Evolutionary conservation across 2,888 invertebrate genomes (phyloP).

Genomic region (Dasypolia templi): DNA sequence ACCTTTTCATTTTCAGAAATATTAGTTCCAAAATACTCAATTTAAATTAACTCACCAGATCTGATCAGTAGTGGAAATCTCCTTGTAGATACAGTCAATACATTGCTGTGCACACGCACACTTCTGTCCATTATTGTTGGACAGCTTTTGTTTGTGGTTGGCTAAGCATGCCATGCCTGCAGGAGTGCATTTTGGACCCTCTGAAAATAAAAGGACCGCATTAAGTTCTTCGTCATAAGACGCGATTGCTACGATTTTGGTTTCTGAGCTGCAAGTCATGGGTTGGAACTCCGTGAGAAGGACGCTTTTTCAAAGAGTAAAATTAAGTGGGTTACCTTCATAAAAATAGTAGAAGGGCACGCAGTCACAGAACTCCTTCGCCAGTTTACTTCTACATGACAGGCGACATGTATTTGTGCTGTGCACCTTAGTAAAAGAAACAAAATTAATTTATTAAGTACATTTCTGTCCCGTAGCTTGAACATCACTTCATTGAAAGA

Average conservation of each 20-base stretch:
- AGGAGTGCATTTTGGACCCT: conserved; percentile 86
- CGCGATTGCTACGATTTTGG: no score
- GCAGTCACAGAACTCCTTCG: conserved; percentile 90
- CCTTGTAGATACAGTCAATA: conserved; percentile 78
- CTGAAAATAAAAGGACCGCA: conserved; percentile 66
- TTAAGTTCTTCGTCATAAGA: no score
- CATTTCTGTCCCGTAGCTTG: not conserved
- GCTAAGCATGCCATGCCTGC: conserved; percentile 90
- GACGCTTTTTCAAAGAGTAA: no score
- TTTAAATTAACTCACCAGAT: conserved; percentile 68
- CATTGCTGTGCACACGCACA: conserved; percentile 83
- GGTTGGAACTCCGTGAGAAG: no score
- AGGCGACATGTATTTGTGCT: conserved; percentile 90
- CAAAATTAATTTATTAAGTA: not conserved
- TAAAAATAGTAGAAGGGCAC: conserved; percentile 91
- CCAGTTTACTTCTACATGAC: conserved; percentile 88
- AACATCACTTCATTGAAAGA: not conserved
- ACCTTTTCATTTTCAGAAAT: not conserved
- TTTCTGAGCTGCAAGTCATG: no score
- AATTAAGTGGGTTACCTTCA: conserved; percentile 80
- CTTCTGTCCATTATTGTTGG: conserved; percentile 69
- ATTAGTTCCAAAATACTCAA: not conserved
- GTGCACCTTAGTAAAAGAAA: conserved; percentile 81
- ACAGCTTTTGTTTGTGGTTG: conserved; percentile 75
- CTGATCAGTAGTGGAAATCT: conserved; percentile 71